Evolutionary conservation across 2,113 vertebrate species (phyloP), one percentile per base, ranked within the genome.

Genomic region (Murina feae): DNA sequence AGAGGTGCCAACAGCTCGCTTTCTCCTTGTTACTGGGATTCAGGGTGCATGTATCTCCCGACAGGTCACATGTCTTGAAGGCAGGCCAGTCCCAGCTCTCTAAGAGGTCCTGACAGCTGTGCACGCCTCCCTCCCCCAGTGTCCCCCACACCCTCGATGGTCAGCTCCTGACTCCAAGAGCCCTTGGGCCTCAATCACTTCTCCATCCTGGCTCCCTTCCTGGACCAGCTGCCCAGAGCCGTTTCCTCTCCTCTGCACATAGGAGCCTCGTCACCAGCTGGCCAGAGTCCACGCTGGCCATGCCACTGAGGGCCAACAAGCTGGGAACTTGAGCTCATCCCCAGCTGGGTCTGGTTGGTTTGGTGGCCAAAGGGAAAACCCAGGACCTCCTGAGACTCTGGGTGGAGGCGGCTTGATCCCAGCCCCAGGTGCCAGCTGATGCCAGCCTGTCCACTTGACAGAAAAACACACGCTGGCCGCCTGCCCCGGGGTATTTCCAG

Each of bases 401-500:
- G 47, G 79, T 10, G 21, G 42, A 74, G 69, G 72, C 6, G 28
- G 44, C 83, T 49, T 14, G 13, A 93, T 79, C 91, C 85, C 91
- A 94, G 86, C n/a, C 91, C 63, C 12, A 20, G 90, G 89, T 92
- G 87, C 76, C 69, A 80, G 87, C 82, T 86, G 80, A 66, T 85
- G 94, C 95, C 90, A 93, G 96, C 90, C 95, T 96, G 95, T 95
- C 95, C 87, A 94, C 68, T 94, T 8, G 44, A 93, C 92, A 96
- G 96, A 96, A 97, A 96, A 91, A 94, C 92, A 96, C 94, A 97
- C 96, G 91, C 88, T 90, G 96, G 95, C 92, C 30, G 84, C 93
- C 95, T 93, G 96, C 97, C 96, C 97, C 37, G 12, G 84, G 91
- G 89, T 92, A 86, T 98, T 98, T 98, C 98, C 98, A 98, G 98